Conservation (phyloP, 2,888 invertebrate species). For the Dasypolia templi region DNA sequence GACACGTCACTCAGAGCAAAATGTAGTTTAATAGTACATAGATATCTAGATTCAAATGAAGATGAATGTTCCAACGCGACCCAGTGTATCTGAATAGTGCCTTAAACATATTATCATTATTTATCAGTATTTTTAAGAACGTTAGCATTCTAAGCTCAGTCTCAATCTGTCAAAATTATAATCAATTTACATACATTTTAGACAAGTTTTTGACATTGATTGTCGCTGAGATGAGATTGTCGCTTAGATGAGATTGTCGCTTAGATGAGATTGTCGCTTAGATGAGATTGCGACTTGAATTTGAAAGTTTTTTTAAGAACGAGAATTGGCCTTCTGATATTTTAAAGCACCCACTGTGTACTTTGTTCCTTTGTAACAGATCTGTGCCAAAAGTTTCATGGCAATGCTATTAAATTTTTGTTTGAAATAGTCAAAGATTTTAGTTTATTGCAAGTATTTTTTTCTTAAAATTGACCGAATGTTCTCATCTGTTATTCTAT, state of each 20-base stretch:
- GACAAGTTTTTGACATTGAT: no score
- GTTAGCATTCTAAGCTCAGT: no score
- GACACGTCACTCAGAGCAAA: neutral
- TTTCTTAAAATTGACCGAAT: slow-evolving; percentile 47
- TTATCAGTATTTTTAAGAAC: no score
- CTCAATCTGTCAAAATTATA: no score
- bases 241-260: no score
- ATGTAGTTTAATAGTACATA: slow-evolving; percentile 8
- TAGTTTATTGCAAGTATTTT: slow-evolving; percentile 23
- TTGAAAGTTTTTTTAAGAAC: no score
- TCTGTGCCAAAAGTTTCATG: slow-evolving; percentile 73
- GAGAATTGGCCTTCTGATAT: no score
- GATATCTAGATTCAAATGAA: neutral
- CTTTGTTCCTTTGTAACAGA: slow-evolving; percentile 55
- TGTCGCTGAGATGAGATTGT: no score
- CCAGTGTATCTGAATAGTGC: slow-evolving; percentile 48
- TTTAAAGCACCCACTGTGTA: slow-evolving; percentile 45
- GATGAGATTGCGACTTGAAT: no score
- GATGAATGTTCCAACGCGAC: slow-evolving; percentile 5
- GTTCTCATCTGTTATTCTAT: neutral
- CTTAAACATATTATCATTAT: slow-evolving; percentile 42
- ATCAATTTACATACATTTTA: no score
- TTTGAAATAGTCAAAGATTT: slow-evolving; percentile 21
- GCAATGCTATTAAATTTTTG: slow-evolving; percentile 59
- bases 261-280: no score